Conservation (phyloP, 2,888 invertebrate genomes). For the Phrixothrix hirtus region DNA sequence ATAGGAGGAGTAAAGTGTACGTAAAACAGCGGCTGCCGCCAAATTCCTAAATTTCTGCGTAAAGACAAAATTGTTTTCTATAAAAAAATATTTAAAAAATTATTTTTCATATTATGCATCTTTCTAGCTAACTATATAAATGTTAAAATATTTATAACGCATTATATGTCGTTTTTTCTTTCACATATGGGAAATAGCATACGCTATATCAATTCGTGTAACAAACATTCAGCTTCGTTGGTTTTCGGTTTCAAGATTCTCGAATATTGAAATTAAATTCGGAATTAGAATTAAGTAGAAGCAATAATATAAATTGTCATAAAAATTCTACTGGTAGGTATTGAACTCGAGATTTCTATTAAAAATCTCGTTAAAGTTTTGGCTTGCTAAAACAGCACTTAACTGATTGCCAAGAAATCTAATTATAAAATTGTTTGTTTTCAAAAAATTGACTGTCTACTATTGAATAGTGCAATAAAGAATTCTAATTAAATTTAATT, state of each 20-base stretch:
- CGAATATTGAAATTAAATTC: constrained; percentile 21
- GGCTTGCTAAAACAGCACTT: too few relatives aligned
- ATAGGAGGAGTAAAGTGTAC: constrained; percentile 21
- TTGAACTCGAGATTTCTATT: too few relatives aligned
- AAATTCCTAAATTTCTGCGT: constrained; percentile 16
- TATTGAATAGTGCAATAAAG: too few relatives aligned
- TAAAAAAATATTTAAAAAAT: constrained; percentile 8
- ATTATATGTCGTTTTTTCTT: constrained; percentile 35
- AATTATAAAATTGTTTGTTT: too few relatives aligned
- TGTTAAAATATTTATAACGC: constrained; percentile 28
- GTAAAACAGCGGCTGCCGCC: constrained; percentile 27
- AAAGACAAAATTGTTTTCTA: background rate
- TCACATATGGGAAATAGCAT: constrained; percentile 33
- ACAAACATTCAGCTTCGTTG: constrained; percentile 32
- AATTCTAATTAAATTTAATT: background rate
- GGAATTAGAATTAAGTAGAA: constrained; percentile 10
- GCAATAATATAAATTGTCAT: constrained; percentile 21
- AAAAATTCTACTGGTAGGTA: constrained; percentile 3
- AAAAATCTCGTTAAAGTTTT: too few relatives aligned
- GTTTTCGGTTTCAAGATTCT: constrained; percentile 10
- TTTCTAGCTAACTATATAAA: constrained; percentile 21
- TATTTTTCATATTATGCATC: constrained; percentile 31
- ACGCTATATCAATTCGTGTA: constrained; percentile 28
- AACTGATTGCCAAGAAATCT: too few relatives aligned
- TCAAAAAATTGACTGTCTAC: too few relatives aligned